Percentiles rank a stretch among this genome's conserved stretches.
phyloP scores from a whole-genome alignment of 2,113 vertebrate genomes.

The Nannobrachium achirus region DNA sequence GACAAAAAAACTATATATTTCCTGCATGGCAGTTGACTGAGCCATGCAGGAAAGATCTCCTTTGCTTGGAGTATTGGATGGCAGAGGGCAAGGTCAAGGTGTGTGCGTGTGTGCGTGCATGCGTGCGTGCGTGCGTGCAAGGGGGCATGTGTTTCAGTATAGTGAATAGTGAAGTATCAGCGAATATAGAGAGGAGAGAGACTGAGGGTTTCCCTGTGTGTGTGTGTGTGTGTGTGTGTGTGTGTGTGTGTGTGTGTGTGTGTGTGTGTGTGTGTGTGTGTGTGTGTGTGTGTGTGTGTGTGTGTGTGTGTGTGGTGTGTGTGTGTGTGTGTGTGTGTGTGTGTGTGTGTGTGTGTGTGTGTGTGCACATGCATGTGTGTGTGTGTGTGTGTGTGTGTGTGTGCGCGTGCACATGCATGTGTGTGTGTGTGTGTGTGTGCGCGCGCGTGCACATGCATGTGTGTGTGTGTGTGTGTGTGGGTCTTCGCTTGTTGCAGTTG shows the following conservation, averaged over 20 bases:
- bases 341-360: neutral
- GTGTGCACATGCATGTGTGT: neutral
- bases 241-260: conserved; percentile 5
- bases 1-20: conserved; percentile 78
- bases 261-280: too few species aligned
- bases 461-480: too few species aligned
- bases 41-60: conserved; percentile 72
- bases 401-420: neutral
- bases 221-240: conserved; percentile 1
- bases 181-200: conserved; percentile 20
- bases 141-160: too few species aligned
- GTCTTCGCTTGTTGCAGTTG: conserved; percentile 15
- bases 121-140: conserved; percentile 19
- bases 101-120: conserved; percentile 9
- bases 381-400: conserved; percentile 2
- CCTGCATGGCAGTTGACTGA: conserved; percentile 77
- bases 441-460: neutral
- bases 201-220: neutral
- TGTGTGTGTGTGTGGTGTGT: neutral
- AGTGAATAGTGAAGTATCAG: too few species aligned
- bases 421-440: neutral
- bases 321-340: conserved; percentile 15
- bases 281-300: too few species aligned
- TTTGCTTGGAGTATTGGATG: conserved; percentile 72
- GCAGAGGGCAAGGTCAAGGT: conserved; percentile 1